Evolutionary conservation across 2,797 vertebrate species (phyloP), one percentile per base, ranked within the genome.

Genomic region (Alca torda): DNA sequence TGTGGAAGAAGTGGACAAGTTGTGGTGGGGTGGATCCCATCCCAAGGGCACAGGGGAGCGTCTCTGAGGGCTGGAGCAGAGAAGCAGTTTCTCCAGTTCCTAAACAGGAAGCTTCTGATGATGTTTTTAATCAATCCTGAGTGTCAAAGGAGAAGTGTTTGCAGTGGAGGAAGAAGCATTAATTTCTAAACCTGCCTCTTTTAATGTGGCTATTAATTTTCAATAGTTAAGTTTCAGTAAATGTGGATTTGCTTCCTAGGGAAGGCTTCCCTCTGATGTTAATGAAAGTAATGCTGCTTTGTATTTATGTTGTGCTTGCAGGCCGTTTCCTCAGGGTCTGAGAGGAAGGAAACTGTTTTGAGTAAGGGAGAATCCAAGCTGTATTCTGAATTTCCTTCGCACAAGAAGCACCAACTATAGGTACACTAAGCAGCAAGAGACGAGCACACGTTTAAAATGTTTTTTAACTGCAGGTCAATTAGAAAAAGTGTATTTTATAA

Each of bases 341-440:
- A 75, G 85, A 76, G 96, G 95, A 94, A 96, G 95, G 92, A 96
- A 97, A 21, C 60, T 25, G 2, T 16, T 88, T 14, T 20, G 60
- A 93, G 74, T 1, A 72, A 90, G 43, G 67, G 67, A 51, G 63
- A 77, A 79, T 68, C 78, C 37, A 20, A 67, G 25, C 67, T 76
- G 12, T 3, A 0, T 65, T 69, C 35, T 2, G 28, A 81, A 31
- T 45, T 96, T 89, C 86, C 89, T 89, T 70, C 4, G 2, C 43
- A 25, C 65, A 86, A 70, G 60, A 61, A 69, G 59, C 16, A 33
- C 8, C 56, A 37, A 64, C 39, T 68, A 2, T 41, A 45, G 77
- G 45, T 78, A 41, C 3, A 0, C 48, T 54, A 28, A 83, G 37
- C 67, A 84, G 14, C 20, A 30, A 37, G 43, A 61, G 20, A 43